Evolutionary conservation across 1,140 invertebrate species (phyloP), one percentile per base, ranked within the genome.

Genomic region (Brachionus rubens): DNA sequence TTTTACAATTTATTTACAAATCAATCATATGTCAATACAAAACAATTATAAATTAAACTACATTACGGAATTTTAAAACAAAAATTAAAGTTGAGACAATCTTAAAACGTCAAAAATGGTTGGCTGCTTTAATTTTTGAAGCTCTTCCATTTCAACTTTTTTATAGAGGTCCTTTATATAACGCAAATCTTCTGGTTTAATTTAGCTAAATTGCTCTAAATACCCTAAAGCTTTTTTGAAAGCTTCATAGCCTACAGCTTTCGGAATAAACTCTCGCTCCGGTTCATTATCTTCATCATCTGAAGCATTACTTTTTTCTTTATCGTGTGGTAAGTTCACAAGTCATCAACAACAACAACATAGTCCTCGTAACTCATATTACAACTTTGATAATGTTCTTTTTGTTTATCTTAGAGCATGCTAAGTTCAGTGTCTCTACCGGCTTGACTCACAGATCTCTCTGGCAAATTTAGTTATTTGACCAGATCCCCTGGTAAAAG

Each of bases 41-140:
- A 47, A 47, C 46, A 47, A 47, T 47, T 47, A 47, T 47, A n/a
- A 47, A 47, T n/a, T 47, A n/a, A 47, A 47, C 46, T 47, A 47
- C 14, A 47, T 47, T 47, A 47, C 46, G 46, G 46, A 47, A 47
- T 47, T 47, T 47, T 47, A 47, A 47, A 47, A 47, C 14, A 47
- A 47, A 47, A 47, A 47, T 47, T 47, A 47, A 47, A 47, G 46
- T 47, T 47, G 46, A 16, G 46, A 47, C 46, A 47, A 47, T 47
- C 46, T 47, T 16, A 47, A 47, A n/a, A n/a, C n/a, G n/a, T 36
- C 33, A 9, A 36, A 36, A 5, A 36, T 5, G 9, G 33, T 36
- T 36, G 19, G n/a, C 48, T 52, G 48, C 48, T 52, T 52, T 52
- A 52, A 52, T 52, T 52, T 52, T 52, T 52, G n/a, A 16, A 52